Base-by-base conservation (phyloP, 1,140 invertebrate species). In the Elymnias hypermnestra region DNA sequence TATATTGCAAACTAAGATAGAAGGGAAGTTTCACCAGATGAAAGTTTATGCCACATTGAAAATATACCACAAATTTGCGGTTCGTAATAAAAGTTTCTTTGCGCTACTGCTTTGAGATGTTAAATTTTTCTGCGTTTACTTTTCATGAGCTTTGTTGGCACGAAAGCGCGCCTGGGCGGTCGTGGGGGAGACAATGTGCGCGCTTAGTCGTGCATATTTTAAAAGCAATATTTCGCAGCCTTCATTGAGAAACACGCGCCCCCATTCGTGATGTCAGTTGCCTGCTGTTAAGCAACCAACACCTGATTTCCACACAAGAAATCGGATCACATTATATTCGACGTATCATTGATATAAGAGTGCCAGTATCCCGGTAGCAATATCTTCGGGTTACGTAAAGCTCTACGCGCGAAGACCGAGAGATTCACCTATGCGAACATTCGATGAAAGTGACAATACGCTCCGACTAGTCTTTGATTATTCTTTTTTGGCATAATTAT, bases 241-340 rank as follows among this genome's bases (percentile, higher is more conserved):
- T 74, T 73, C 71, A 73, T 83, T 81, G 79, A 77, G 76, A 81
- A 77, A 83, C 64, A 64, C 62, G 51, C 67, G 76, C 73, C 79
- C 79, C 71, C 76, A 78, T 81, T 83, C 75, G 76, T 79, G 77
- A 73, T 78, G 73, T 69, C 71, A 73, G 72, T 60, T 52, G 48
- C 57, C 69, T 72, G 73, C 41, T 49, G 68, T 81, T 77, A 64
- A 72, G 72, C 65, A 82, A 75, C 66, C 61, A 66, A 72, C 73
- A 75, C 68, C 64, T 71, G 73, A 79, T 81, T 79, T 83, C 77
- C 73, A 73, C 70, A 74, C 57, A 57, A 74, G 68, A 77, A 77
- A 81, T 71, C 68, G 69, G 64, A 81, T 77, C 66, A 59, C 55
- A 72, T 76, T 41, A 50, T 50, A 71, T 73, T 75, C 53, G 53